Evolutionary conservation across 2,888 invertebrate species (phyloP).

Genomic region (Cistogaster globosa): DNA sequence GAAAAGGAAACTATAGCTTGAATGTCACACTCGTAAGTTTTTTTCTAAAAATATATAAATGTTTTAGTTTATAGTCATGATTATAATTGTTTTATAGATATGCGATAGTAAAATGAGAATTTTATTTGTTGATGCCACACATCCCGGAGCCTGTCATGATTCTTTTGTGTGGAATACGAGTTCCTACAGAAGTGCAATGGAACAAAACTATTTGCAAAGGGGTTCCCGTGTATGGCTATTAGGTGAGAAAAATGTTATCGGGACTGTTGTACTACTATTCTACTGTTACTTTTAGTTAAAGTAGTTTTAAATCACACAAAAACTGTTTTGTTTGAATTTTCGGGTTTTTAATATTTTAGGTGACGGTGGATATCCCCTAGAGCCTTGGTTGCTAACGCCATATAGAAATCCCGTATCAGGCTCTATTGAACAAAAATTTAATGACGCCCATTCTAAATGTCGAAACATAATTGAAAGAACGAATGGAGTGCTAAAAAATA

Average conservation of each 20-base stretch:
- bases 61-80: too few species aligned
- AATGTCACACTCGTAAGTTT: too few species aligned
- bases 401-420: background rate
- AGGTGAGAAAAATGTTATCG: background rate
- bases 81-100: slow-evolving; percentile 14
- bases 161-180: slow-evolving; percentile 31
- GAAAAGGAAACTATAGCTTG: background rate
- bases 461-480: slow-evolving; percentile 2
- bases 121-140: slow-evolving; percentile 32
- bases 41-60: too few species aligned
- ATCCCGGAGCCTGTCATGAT: slow-evolving; percentile 31
- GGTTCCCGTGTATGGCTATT: slow-evolving; percentile 1
- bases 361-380: slow-evolving; percentile 11
- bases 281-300: too few species aligned
- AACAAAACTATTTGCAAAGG: slow-evolving; percentile 6
- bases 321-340: too few species aligned
- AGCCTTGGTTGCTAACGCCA: slow-evolving; percentile 22
- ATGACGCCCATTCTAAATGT: background rate
- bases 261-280: too few species aligned
- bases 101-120: slow-evolving; percentile 27
- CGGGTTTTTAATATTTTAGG: background rate
- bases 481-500: slow-evolving; percentile 7
- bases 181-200: slow-evolving; percentile 19
- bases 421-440: too few species aligned
- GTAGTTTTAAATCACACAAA: too few species aligned